phyloP scores from a whole-genome alignment of 2,888 invertebrate species.

The Ommatoiulus sabulosus region DNA sequence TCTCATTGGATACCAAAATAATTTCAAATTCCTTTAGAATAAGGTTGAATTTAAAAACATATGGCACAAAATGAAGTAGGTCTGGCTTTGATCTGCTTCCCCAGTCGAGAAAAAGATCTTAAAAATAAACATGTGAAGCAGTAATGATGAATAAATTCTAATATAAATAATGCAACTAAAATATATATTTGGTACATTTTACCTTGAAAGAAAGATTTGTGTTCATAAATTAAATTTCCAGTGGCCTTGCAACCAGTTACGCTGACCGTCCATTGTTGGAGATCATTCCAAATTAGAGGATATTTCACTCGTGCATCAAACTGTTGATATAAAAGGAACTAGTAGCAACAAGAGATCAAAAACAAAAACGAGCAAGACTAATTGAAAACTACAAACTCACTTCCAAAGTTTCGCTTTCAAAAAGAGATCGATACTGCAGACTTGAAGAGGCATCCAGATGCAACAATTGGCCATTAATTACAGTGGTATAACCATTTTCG shows the following conservation, averaged over 20 bases:
- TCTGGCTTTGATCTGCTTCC: conserved; percentile 81
- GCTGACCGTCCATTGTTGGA: conserved; percentile 93
- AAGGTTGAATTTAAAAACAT: conserved; percentile 93
- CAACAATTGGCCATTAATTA: conserved; percentile 91
- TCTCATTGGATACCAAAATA: conserved; percentile 92
- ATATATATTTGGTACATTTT: not conserved
- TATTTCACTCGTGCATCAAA: conserved; percentile 87
- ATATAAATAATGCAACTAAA: too few relatives aligned
- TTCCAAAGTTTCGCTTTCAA: conserved; percentile 94
- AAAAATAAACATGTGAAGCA: conserved; percentile 61
- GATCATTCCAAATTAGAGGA: conserved; percentile 95
- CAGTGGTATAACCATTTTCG: conserved; percentile 88
- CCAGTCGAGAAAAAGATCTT: conserved; percentile 95
- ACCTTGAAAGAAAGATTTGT: conserved; percentile 94
- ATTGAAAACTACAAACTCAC: conserved; percentile 61
- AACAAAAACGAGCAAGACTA: conserved; percentile 68
- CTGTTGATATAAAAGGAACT: conserved; percentile 76
- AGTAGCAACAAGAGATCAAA: conserved; percentile 4
- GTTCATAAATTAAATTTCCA: conserved; percentile 90
- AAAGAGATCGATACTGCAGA: conserved; percentile 89
- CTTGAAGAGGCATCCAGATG: conserved; percentile 97
- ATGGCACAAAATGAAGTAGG: conserved; percentile 94
- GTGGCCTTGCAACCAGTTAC: conserved; percentile 95
- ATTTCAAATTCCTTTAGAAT: conserved; percentile 95
- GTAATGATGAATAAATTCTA: not conserved